Evolutionary conservation across 2,113 vertebrate species (phyloP), one percentile per base, ranked within the genome.

Genomic region (Podarcis cretensis): DNA sequence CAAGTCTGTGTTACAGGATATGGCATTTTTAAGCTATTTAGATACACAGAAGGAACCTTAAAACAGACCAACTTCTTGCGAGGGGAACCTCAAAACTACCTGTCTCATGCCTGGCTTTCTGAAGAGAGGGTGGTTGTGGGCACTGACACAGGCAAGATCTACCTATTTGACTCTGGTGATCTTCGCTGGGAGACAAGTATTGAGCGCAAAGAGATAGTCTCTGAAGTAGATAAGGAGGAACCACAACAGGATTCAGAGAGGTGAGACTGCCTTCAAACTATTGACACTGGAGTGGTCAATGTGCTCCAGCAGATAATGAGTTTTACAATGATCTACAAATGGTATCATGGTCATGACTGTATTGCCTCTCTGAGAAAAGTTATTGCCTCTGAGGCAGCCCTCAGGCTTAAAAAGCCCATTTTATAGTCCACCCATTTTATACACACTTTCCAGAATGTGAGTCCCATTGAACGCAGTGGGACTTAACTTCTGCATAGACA

Each of bases 71-170:
- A 96, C 94, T 96, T 96, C 89, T 91, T 97, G 32, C 98, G 97
- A 87, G 94, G 98, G 91, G 98, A 98, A 73, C 92, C 95, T 6
- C 95, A 97, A 21, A 98, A 98, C 93, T 97, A 98, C 92, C 95
- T 99, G 90, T 98, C 98, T 81, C 99, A 99, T 37, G 87, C 97
- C 68, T 99, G 99, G 99, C 89, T 98, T 86, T 96, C 98, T 0
- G 92, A 96, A 10, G 96, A 98, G 32, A 95, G 95, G 82, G 94
- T 99, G 85, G 84, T 99, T 0, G 97, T 97, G 3, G 98, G 98
- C 69, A 99, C 98, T 1, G 98, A 98, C 91, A 94, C 89, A 0
- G 99, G 98, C 83, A 97, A 93, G 69, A 97, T 99, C 87, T 92
- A 95, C 88, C 96, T 99, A 93, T 98, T 98, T 90, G 97, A 98